These are phyloP conservation scores for Etheostoma nigrum DNA, from an alignment of 2,797 vertebrate species.

Conservation along the genomic window DNA sequence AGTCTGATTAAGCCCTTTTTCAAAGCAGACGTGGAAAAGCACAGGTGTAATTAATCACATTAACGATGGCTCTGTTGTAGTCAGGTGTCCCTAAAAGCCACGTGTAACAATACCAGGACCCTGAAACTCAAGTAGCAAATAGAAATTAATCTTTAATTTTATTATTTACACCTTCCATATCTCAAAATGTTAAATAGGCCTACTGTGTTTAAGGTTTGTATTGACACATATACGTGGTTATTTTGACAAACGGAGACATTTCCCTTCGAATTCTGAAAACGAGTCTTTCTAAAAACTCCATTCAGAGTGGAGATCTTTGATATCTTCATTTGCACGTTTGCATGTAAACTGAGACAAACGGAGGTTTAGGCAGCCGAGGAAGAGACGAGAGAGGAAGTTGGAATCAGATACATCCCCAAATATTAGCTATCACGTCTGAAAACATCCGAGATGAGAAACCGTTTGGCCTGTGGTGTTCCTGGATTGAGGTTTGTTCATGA, in stretches of 20 bases:
- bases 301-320: too few species aligned
- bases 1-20: background rate
- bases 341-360: too few species aligned
- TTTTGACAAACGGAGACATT: too few species aligned
- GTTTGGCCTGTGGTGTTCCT: slow-evolving; percentile 4
- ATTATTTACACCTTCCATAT: background rate
- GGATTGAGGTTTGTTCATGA: slow-evolving; percentile 25
- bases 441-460: background rate
- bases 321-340: too few species aligned
- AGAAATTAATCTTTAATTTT: background rate
- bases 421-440: background rate
- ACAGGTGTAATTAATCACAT: background rate
- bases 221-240: too few species aligned
- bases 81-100: too few species aligned
- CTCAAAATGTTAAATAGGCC: background rate
- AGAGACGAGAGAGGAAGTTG: background rate
- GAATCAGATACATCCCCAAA: slow-evolving; percentile 7
- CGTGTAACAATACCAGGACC: background rate
- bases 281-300: too few species aligned
- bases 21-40: background rate
- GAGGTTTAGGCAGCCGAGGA: too few species aligned
- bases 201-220: background rate
- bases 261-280: too few species aligned
- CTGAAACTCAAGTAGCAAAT: background rate
- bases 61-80: background rate